Conservation (phyloP, 2,888 invertebrate genomes). For the Volucella inflata region DNA sequence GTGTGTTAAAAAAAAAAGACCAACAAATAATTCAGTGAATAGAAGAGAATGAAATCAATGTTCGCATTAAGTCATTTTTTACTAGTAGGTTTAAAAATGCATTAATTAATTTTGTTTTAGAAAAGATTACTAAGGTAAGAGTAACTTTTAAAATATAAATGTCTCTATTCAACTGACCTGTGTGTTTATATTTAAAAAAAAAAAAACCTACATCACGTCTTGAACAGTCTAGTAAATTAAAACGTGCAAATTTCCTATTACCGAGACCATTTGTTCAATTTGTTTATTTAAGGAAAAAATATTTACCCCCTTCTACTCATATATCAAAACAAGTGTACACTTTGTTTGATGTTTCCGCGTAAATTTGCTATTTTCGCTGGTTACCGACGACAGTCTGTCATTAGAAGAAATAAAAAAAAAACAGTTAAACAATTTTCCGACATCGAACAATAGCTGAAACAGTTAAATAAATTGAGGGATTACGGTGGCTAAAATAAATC, state of each 20-base stretch:
- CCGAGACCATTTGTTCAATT: not conserved
- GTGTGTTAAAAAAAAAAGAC: too few species aligned
- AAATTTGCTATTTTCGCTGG: conserved; percentile 13
- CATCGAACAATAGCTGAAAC: conserved; percentile 10
- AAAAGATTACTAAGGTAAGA: too few species aligned
- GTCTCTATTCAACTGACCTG: too few species aligned
- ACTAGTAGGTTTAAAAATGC: too few species aligned
- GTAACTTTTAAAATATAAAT: too few species aligned
- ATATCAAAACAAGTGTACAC: not conserved
- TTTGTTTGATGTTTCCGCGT: conserved; percentile 1
- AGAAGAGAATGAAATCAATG: too few species aligned
- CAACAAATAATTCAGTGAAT: too few species aligned
- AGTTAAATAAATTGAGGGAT: not conserved
- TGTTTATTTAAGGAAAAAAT: not conserved
- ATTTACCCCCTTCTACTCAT: not conserved
- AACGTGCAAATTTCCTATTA: conserved; percentile 17
- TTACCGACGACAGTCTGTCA: conserved; percentile 1
- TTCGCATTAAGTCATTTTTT: too few species aligned
- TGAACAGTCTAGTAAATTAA: not conserved
- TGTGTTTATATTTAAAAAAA: too few species aligned
- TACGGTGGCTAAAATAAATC: too few species aligned
- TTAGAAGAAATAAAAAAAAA: conserved; percentile 11
- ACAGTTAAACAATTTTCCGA: conserved; percentile 1
- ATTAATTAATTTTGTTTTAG: too few species aligned
- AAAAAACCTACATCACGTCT: too few species aligned